Evolutionary conservation across 2,113 vertebrate genomes (phyloP), one percentile per base, ranked within the genome.

Genomic region (Onychorhynchus coronatus): DNA sequence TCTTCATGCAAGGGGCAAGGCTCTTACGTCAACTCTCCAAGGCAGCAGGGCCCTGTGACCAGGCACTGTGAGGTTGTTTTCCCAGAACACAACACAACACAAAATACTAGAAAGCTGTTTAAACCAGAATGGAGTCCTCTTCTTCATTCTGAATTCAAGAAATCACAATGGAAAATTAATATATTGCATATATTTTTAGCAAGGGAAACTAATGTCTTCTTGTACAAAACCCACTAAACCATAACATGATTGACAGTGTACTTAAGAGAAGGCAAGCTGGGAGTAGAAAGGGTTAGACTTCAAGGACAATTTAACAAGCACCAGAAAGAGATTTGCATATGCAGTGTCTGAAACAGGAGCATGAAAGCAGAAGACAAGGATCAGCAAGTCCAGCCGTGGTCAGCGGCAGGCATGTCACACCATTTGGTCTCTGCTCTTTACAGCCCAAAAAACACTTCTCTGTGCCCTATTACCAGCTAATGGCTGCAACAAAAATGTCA

Each of bases 241-340:
- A 56, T 35, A 67, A 31, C 8, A 41, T 65, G 65, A 91, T 2
- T 91, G 61, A 87, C 89, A 76, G 18, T 19, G 12, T 66, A 49
- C 31, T 79, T 72, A 53, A 82, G 37, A 82, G 61, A 94, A 92
- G 44, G 33, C 53, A 91, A 65, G 25, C 31, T 87, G 49, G 20
- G n/a, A 93, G 66, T 62, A 87, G 62, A 63, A 85, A 89, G 41
- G 56, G 58, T 87, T 89, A 87, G 62, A 72, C 53, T 91, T 92
- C 84, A 94, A 94, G 73, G 70, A 50, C 4, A 1, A 87, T 95
- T 87, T 82, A 91, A 62, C 62, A 89, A 88, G 31, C 76, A 94
- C 41, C 49, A 94, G 58, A 87, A 92, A 91, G 30, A 75, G 12
- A 85, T 87, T 91, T 95, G 47, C 76, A 46, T 87, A 78, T 10